phyloP scores from a whole-genome alignment of 1,140 invertebrate genomes.

The Leptonema lineaticorne region DNA sequence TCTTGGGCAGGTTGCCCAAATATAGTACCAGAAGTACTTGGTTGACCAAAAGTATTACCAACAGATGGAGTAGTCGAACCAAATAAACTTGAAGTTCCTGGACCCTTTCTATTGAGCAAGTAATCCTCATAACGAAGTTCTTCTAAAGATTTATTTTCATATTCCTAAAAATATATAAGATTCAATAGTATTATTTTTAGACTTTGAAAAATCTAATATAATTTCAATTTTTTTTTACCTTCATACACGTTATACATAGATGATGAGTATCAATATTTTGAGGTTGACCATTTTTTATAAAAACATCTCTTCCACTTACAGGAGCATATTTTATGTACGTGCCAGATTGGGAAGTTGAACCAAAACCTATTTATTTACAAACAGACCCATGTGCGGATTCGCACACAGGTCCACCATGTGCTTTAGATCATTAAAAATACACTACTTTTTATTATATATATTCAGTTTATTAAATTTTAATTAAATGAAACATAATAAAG shows the following conservation, averaged over 20 bases:
- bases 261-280: constrained; percentile 87
- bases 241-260: constrained; percentile 96
- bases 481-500: no score
- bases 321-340: constrained; percentile 85
- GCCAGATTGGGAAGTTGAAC: constrained; percentile 58
- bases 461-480: no score
- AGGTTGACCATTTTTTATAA: constrained; percentile 82
- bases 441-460: no score
- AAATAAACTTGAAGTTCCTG: constrained; percentile 42
- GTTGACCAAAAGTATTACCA: constrained; percentile 27
- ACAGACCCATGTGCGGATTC: no score
- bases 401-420: no score
- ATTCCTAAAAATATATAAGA: constrained; percentile 61
- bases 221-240: constrained; percentile 50
- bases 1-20: constrained; percentile 52
- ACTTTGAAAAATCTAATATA: neutral
- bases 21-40: constrained; percentile 39
- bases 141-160: constrained; percentile 91
- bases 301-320: constrained; percentile 84
- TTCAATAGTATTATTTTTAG: neutral
- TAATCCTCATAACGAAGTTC: constrained; percentile 95
- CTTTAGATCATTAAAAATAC: no score
- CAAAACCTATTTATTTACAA: constrained; percentile 61
- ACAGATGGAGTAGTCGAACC: constrained; percentile 25
- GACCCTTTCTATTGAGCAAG: constrained; percentile 81